Evolutionary conservation across 2,888 invertebrate genomes (phyloP).

Genomic region (Zaprionus obscuricornis): DNA sequence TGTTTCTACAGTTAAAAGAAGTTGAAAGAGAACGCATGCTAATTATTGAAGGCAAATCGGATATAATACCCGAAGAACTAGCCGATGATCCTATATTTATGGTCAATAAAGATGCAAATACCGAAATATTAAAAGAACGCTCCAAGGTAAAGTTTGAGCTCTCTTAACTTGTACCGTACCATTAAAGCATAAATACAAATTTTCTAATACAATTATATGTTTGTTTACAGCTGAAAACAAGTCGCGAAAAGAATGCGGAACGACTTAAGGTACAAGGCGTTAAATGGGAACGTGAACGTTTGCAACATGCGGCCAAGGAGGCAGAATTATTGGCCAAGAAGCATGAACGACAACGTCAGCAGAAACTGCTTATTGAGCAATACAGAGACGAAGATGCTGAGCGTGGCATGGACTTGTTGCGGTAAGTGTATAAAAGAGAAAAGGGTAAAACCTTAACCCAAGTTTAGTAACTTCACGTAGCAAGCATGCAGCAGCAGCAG

Average conservation of each 20-base stretch:
- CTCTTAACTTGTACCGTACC: not conserved
- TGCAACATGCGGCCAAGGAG: constrained; percentile 79
- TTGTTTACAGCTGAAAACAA: constrained; percentile 80
- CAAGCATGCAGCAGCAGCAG: no score
- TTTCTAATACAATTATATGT: not conserved
- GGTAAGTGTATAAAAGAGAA: constrained; percentile 76
- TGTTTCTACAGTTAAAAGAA: constrained; percentile 84
- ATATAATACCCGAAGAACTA: constrained; percentile 86
- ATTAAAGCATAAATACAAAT: not conserved
- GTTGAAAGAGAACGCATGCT: constrained; percentile 86
- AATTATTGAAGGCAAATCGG: constrained; percentile 86
- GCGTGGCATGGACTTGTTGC: constrained; percentile 81
- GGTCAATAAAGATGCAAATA: constrained; percentile 84
- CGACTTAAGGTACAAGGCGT: constrained; percentile 81
- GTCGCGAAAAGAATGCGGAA: constrained; percentile 82
- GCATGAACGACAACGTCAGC: constrained; percentile 65
- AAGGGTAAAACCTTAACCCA: not conserved
- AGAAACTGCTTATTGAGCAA: constrained; percentile 75
- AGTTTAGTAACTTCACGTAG: not conserved
- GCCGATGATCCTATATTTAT: constrained; percentile 87
- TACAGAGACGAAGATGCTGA: constrained; percentile 79
- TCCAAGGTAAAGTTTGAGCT: constrained; percentile 82
- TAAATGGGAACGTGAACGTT: constrained; percentile 83
- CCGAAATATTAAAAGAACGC: constrained; percentile 84
- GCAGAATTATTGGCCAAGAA: constrained; percentile 68